phyloP scores from a whole-genome alignment of 2,797 vertebrate species.

The Phrynocephalus vlangalii region DNA sequence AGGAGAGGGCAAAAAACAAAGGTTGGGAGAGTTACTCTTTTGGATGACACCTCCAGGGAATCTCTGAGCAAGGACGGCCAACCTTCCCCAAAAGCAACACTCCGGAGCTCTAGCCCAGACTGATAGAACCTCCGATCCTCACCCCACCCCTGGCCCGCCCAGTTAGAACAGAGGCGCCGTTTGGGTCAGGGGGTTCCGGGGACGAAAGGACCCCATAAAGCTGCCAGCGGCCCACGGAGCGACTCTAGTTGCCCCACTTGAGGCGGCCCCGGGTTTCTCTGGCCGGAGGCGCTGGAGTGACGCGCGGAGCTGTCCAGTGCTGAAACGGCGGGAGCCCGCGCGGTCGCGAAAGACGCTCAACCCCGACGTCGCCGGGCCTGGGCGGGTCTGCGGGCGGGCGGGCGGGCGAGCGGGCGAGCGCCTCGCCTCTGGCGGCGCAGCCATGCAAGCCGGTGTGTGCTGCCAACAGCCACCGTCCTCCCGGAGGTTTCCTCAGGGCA shows the following conservation, averaged over 20 bases:
- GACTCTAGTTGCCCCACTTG: background rate
- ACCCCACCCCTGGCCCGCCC: background rate
- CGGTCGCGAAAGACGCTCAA: too few relatives aligned
- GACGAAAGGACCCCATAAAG: too few relatives aligned
- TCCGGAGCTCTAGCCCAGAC: too few relatives aligned
- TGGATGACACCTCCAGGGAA: too few relatives aligned
- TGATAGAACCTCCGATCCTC: too few relatives aligned
- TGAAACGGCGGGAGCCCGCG: slow-evolving; percentile 12
- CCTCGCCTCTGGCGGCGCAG: background rate
- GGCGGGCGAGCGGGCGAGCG: too few relatives aligned
- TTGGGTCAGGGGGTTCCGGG: background rate
- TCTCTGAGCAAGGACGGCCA: too few relatives aligned
- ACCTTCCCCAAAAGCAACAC: too few relatives aligned
- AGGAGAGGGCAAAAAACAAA: too few relatives aligned
- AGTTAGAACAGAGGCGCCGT: background rate
- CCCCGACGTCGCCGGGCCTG: background rate
- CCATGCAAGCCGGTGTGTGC: background rate
- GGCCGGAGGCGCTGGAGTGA: background rate
- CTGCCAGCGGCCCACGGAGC: too few relatives aligned
- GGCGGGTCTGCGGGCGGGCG: background rate
- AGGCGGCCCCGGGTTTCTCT: too few relatives aligned
- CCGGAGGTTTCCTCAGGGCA: background rate
- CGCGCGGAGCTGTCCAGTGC: background rate
- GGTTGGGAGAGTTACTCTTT: too few relatives aligned
- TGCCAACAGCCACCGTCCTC: background rate